phyloP scores from a whole-genome alignment of 2,113 vertebrate genomes.

The Hydrolagus affinis region DNA sequence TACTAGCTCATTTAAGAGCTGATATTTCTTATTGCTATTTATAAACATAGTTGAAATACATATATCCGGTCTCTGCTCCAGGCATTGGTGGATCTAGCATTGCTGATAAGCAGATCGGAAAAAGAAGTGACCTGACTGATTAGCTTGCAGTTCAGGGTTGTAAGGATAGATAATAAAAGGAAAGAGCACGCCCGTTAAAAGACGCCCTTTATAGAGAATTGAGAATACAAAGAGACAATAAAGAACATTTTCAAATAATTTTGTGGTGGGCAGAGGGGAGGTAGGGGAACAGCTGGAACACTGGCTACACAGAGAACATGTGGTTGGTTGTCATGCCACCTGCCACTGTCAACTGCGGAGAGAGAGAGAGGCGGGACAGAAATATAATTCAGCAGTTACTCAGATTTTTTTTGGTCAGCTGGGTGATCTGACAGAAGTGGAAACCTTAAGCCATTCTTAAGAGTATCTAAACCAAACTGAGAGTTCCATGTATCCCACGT shows the following conservation, averaged over 20 bases:
- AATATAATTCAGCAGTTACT: neutral
- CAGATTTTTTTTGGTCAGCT: too few species aligned
- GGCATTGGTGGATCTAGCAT: neutral
- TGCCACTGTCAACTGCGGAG: neutral
- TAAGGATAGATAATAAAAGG: neutral
- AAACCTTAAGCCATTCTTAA: too few species aligned
- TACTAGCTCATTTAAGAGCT: neutral
- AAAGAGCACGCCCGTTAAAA: neutral
- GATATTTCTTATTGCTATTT: neutral
- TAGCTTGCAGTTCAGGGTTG: neutral
- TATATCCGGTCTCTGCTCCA: neutral
- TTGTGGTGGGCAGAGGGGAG: neutral
- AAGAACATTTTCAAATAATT: neutral
- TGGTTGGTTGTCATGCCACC: neutral
- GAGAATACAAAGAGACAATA: neutral
- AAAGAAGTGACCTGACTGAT: neutral
- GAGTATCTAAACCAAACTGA: too few species aligned
- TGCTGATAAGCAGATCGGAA: neutral
- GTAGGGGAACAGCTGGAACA: neutral
- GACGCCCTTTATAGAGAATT: too few species aligned
- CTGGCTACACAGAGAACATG: neutral
- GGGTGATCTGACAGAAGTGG: too few species aligned
- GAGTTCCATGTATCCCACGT: too few species aligned
- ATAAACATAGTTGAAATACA: slow-evolving; percentile 1
- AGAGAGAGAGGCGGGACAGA: neutral